A percentile compares a stretch with the other conserved stretches of the same genome.
Conservation (phyloP, 2,888 invertebrate species). For the Lomographa bimaculata region DNA sequence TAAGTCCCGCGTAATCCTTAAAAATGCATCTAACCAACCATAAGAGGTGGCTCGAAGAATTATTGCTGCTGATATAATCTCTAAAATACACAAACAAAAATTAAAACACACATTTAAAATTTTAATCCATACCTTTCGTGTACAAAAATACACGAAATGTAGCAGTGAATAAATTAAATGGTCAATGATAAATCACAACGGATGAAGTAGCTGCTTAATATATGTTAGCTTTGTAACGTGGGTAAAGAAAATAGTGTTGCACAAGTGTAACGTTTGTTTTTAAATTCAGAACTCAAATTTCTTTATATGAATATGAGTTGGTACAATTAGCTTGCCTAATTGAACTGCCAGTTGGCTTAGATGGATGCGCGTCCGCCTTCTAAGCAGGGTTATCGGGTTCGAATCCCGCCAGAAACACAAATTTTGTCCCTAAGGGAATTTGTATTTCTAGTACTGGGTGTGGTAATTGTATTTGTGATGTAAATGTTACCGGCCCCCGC, state of each 20-base stretch:
- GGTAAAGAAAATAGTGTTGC: conserved; percentile 6
- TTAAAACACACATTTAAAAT: conserved; percentile 49
- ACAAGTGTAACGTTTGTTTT: no score
- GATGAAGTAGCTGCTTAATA: conserved; percentile 33
- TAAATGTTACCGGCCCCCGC: no score
- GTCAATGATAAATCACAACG: conserved; percentile 42
- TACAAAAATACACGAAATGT: conserved; percentile 32
- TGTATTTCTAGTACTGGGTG: no score
- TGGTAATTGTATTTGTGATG: no score
- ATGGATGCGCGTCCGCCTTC: no score
- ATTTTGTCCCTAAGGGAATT: no score
- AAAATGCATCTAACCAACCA: conserved; percentile 7
- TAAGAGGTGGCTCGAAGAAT: conserved; percentile 12
- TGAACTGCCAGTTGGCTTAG: no score
- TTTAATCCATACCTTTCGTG: conserved; percentile 48
- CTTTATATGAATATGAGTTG: no score
- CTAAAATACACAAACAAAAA: conserved; percentile 46
- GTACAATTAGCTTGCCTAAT: no score
- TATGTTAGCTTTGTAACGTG: conserved; percentile 28
- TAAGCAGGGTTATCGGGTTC: no score
- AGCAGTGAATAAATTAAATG: conserved; percentile 42
- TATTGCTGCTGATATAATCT: conserved; percentile 16
- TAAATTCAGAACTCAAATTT: no score
- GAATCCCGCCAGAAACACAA: no score
- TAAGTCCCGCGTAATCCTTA: conserved; percentile 1